Conservation (phyloP, 2,888 invertebrate species). For the Meiosimyza decipiens region DNA sequence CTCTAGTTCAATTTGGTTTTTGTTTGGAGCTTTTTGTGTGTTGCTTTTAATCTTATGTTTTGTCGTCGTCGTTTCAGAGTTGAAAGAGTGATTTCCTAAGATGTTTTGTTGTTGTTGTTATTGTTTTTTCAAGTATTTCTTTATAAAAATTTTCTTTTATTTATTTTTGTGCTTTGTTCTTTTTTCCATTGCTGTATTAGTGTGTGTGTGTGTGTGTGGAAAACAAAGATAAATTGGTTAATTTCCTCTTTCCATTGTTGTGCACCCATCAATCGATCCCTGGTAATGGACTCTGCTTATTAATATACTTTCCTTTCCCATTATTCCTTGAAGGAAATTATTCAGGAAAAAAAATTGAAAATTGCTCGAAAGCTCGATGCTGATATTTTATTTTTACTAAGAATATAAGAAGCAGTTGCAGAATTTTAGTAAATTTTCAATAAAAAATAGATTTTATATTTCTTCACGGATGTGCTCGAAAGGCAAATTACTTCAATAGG, state of each 20-base stretch:
- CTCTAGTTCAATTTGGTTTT: neutral
- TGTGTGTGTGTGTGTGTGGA: conserved; percentile 48
- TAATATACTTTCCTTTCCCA: conserved; percentile 52
- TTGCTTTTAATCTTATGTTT: conserved; percentile 38
- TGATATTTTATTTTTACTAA: too few relatives aligned
- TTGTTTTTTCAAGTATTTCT: neutral
- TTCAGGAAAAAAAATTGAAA: too few relatives aligned
- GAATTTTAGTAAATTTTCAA: too few relatives aligned
- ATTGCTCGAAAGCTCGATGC: too few relatives aligned
- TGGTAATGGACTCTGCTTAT: conserved; percentile 66
- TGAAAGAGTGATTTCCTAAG: conserved; percentile 7
- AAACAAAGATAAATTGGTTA: conserved; percentile 67
- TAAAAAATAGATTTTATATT: too few relatives aligned
- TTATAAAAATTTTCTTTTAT: conserved; percentile 12
- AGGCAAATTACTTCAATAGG: too few relatives aligned
- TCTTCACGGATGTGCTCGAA: too few relatives aligned
- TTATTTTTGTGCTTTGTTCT: conserved; percentile 39
- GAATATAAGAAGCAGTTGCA: too few relatives aligned
- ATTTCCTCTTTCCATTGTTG: conserved; percentile 60
- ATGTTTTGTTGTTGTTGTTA: conserved; percentile 3
- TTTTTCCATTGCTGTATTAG: conserved; percentile 41
- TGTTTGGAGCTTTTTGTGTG: conserved; percentile 48
- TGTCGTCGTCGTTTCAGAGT: neutral
- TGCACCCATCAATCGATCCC: conserved; percentile 65
- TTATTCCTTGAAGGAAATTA: conserved; percentile 23